Conservation (phyloP, 2,113 vertebrate species). For the Epinephelus lanceolatus region DNA sequence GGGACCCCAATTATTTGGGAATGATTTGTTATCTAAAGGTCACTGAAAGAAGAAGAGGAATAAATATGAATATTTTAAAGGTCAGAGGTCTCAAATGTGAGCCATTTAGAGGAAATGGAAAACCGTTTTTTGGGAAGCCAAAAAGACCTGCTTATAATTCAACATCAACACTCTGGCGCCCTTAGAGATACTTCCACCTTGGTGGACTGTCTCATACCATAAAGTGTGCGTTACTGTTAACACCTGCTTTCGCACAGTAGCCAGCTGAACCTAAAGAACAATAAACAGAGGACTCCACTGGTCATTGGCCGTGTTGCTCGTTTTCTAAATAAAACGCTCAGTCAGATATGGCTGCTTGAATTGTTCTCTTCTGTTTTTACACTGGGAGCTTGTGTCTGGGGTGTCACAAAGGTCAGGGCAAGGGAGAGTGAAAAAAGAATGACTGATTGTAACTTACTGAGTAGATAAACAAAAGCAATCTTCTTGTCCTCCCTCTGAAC, state of each 20-base stretch:
- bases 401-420: neutral
- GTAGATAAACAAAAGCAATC: slow-evolving; percentile 48
- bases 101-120: slow-evolving; percentile 14
- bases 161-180: neutral
- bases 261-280: neutral
- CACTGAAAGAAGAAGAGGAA: slow-evolving; percentile 36
- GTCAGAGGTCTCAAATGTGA: slow-evolving; percentile 58
- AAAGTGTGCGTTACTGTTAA: neutral
- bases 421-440: slow-evolving; percentile 21
- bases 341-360: slow-evolving; percentile 16
- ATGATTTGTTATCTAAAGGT: slow-evolving; percentile 67
- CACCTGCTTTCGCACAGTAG: neutral
- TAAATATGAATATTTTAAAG: slow-evolving; percentile 66
- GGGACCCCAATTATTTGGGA: slow-evolving; percentile 40
- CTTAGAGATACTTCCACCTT: neutral
- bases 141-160: slow-evolving; percentile 3
- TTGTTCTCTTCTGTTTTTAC: slow-evolving; percentile 21
- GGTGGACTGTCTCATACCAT: neutral
- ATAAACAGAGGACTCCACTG: neutral
- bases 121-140: neutral
- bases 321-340: slow-evolving; percentile 7
- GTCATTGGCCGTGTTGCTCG: neutral
- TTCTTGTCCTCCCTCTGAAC: slow-evolving; percentile 52
- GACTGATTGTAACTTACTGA: slow-evolving; percentile 36
- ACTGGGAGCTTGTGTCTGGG: neutral